Base-by-base conservation (phyloP, 2,797 vertebrate genomes). In the Antrozous pallidus region DNA sequence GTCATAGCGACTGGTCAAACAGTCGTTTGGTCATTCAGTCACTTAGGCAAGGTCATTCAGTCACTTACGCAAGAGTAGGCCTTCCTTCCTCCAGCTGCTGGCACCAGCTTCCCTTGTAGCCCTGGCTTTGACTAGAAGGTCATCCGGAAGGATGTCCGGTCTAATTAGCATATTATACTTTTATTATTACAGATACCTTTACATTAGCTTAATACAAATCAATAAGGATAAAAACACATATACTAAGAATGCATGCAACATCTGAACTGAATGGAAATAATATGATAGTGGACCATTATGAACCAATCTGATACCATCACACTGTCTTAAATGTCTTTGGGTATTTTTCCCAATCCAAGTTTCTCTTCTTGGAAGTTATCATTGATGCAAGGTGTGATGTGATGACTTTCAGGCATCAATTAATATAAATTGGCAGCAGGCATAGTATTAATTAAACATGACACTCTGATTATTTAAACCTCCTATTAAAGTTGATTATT, bases 401-500 rank as follows among this genome's bases (percentile, higher is more conserved):
- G 92, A 94, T 96, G 95, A 96, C 94, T 97, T 97, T 96, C 95
- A 95, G 94, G 74, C 77, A 91, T 78, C 96, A 97, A 98, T 97
- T 98, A 98, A 96, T 96, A 98, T 90, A 96, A 98, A 97, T 90
- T 88, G 85, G 96, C 89, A 47, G 91, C 67, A 96, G 75, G 83
- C 38, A 92, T 91, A 93, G 93, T 96, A 98, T 98, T 97, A 98
- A 98, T 97, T 96, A 97, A 97, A 97, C 70, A 67, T 95, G 97
- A 96, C 95, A 97, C 7, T 95, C 94, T 85, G 85, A 95, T 98
- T 98, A 97, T 97, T 98, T 97, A 97, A 98, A 97, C 93, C 90
- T 94, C 96, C 96, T 92, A 95, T 85, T 95, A 97, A 97, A 97
- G 91, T 84, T 94, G 94, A 97, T 97, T 93, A 94, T 85, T 97